Percentiles rank a stretch among this genome's conserved stretches.
These are phyloP conservation scores for Ahaetulla prasina DNA, from an alignment of 2,113 vertebrate species.

Conservation along the genomic window DNA sequence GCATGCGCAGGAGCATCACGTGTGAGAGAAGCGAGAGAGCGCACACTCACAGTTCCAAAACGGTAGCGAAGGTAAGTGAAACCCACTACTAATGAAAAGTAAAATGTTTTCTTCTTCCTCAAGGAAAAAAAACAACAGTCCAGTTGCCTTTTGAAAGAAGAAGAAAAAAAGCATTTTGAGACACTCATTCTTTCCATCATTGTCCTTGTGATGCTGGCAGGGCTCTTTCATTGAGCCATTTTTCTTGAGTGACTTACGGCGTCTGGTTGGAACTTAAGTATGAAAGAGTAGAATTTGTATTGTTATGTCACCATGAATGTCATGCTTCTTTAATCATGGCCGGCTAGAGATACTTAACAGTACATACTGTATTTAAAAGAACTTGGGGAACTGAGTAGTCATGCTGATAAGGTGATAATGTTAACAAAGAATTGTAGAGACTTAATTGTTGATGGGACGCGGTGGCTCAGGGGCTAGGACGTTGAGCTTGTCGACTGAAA, in stretches of 20 bases:
- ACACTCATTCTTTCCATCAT: not conserved
- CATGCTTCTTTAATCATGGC: not conserved
- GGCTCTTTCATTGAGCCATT: not conserved
- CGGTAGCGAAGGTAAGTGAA: no score
- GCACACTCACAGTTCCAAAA: no score
- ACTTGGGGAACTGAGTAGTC: not conserved
- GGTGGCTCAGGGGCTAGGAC: no score
- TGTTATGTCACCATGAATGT: not conserved
- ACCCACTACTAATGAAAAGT: no score
- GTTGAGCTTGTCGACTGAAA: no score
- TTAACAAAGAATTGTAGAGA: not conserved
- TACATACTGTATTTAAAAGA: not conserved
- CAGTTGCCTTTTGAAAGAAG: no score
- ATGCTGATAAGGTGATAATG: not conserved
- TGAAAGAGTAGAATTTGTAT: not conserved
- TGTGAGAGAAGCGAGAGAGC: no score
- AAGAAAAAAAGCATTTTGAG: not conserved
- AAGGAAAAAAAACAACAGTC: no score
- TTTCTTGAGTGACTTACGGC: not conserved
- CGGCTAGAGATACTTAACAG: not conserved
- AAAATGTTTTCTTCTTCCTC: no score
- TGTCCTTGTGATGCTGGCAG: not conserved
- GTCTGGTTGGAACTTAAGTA: not conserved
- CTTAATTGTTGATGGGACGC: not conserved
- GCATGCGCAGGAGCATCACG: no score